Conservation (phyloP, 2,113 vertebrate species). For the Protobothrops mucrosquamatus region DNA sequence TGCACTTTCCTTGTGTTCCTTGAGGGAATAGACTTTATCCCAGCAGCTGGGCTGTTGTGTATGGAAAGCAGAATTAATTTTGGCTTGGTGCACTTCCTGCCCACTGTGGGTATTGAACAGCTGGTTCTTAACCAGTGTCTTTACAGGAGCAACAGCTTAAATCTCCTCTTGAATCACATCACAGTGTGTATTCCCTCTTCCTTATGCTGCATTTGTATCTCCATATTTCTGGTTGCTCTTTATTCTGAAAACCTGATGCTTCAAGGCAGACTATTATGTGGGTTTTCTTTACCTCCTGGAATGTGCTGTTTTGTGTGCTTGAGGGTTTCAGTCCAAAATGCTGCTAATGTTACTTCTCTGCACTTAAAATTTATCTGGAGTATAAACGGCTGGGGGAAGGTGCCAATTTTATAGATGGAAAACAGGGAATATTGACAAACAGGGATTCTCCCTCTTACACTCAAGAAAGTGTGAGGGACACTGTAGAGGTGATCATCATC, state of each 20-base stretch:
- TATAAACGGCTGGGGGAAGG: constrained; percentile 67
- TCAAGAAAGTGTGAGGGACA: constrained; percentile 57
- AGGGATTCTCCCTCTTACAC: constrained; percentile 54
- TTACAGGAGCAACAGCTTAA: constrained; percentile 64
- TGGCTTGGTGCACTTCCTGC: constrained; percentile 62
- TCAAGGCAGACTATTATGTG: constrained; percentile 69
- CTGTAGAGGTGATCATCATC: constrained; percentile 17
- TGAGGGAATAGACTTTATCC: constrained; percentile 38
- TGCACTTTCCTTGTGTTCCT: constrained; percentile 16
- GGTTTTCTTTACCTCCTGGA: constrained; percentile 77
- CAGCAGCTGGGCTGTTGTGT: constrained; percentile 24
- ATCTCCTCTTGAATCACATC: constrained; percentile 67
- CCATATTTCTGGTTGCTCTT: constrained; percentile 70
- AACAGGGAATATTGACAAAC: constrained; percentile 59
- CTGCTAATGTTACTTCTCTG: constrained; percentile 81
- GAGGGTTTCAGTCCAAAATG: constrained; percentile 81
- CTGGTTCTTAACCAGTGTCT: constrained; percentile 64
- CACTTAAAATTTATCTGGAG: constrained; percentile 81
- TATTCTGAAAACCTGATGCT: constrained; percentile 78
- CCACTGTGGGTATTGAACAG: constrained; percentile 54
- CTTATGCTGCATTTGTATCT: constrained; percentile 67
- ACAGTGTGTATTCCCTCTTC: constrained; percentile 64
- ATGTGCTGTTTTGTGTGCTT: constrained; percentile 74
- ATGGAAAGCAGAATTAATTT: constrained; percentile 46
- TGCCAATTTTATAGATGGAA: constrained; percentile 66